Conservation (phyloP, 2,888 invertebrate genomes). For the Ganaspis brasiliensis region DNA sequence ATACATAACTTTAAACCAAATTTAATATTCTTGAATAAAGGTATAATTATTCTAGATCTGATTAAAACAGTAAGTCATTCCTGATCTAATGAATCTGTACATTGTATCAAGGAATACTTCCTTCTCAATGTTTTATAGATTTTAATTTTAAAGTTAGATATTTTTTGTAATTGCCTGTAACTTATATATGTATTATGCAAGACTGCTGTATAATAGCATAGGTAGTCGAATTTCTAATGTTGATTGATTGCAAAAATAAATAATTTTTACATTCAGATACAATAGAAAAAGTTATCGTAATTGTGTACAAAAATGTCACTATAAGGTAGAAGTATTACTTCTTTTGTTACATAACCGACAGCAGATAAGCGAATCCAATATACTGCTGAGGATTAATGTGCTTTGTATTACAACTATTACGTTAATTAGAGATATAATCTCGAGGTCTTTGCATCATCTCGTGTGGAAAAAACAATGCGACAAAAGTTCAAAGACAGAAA, state of each 20-base stretch:
- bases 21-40: too few species aligned
- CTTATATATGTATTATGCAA: neutral
- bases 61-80: too few species aligned
- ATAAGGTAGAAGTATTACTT: neutral
- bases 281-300: neutral
- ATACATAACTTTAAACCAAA: too few species aligned
- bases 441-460: constrained; percentile 38
- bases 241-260: too few species aligned
- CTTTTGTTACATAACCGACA: neutral
- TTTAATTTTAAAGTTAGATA: too few species aligned
- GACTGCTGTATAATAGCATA: neutral
- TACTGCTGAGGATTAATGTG: neutral
- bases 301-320: neutral
- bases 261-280: neutral
- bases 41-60: too few species aligned
- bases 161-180: too few species aligned
- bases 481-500: constrained; percentile 44
- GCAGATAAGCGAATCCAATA: neutral
- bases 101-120: too few species aligned
- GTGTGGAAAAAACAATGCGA: constrained; percentile 10
- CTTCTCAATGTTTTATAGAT: too few species aligned
- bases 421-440: constrained; percentile 28
- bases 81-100: too few species aligned
- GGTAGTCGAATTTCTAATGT: neutral
- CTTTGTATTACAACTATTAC: neutral